Evolutionary conservation across 2,113 vertebrate genomes (phyloP), one percentile per base, ranked within the genome.

Genomic region (Hippocampus guttulatus): DNA sequence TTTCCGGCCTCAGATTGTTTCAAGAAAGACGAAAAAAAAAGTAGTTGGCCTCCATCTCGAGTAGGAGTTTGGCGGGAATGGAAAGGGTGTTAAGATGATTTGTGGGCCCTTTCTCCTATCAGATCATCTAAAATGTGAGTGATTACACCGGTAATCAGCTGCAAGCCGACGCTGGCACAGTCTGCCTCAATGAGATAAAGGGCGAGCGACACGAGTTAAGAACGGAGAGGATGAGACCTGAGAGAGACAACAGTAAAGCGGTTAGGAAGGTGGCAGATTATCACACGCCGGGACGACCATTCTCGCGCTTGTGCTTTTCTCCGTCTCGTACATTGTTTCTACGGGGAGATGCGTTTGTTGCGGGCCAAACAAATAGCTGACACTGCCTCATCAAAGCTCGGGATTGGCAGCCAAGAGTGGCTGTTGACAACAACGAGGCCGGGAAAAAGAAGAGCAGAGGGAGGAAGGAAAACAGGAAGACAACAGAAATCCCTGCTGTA

Each of bases 91-190:
- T 88, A 87, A 89, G 88, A 90, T 89, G 88, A 87, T 88, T 90
- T 88, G 82, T 68, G 55, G 79, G 80, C 77, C 79, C 75, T 86
- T 88, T 85, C 84, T 90, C 78, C 76, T 91, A 92, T 92, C 91
- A 84, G 84, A 85, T 87, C 77, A 92, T 93, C 90, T 91, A 83
- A 90, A 90, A 91, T 82, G 84, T 78, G 83, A 88, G 91, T 73
- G 90, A 91, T 91, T 92, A 90, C 85, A 90, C 80, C 75, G 69
- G 90, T 90, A 91, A 92, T 89, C 79, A 85, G 79, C 84, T 80
- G 78, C 87, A 85, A 90, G 84, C 79, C 78, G 70, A 88, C 76
- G 80, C 83, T 88, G 88, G 86, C 88, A 88, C 79, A 67, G 84
- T 40, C 89, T 89, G 89, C 43, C 78, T 80, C 84, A 73, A 79